Conservation (phyloP, 1,140 invertebrate species). For the Vanessa tameamea region DNA sequence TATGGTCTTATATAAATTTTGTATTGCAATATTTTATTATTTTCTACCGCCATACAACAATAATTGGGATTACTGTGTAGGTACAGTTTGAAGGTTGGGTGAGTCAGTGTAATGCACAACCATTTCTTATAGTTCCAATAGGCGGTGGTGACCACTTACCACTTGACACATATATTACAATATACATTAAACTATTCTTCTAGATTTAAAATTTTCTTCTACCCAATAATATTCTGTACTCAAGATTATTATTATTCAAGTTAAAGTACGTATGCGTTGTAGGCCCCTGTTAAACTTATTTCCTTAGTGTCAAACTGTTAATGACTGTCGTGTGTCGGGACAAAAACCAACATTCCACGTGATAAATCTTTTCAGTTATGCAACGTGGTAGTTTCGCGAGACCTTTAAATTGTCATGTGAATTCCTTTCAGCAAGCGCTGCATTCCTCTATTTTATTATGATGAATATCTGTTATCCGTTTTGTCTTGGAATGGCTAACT, state of each 20-base stretch:
- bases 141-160: too few relatives aligned
- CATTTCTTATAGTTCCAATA: too few relatives aligned
- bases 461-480: not conserved
- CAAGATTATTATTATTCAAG: not conserved
- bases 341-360: slow-evolving; percentile 64
- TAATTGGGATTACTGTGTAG: too few relatives aligned
- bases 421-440: slow-evolving; percentile 54
- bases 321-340: slow-evolving; percentile 66
- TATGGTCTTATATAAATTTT: too few relatives aligned
- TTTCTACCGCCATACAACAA: too few relatives aligned
- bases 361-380: slow-evolving; percentile 61
- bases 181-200: too few relatives aligned
- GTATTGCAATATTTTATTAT: too few relatives aligned
- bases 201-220: not conserved
- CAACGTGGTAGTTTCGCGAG: slow-evolving; percentile 45
- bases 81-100: too few relatives aligned
- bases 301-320: slow-evolving; percentile 43
- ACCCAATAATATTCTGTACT: too few relatives aligned
- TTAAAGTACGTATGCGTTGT: not conserved
- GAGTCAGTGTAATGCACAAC: too few relatives aligned
- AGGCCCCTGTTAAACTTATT: not conserved
- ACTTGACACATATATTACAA: too few relatives aligned
- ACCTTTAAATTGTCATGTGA: slow-evolving; percentile 68
- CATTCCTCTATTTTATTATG: slow-evolving; percentile 29
- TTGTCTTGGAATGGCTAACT: not conserved